Percentiles rank a stretch among this genome's conserved stretches.
Conservation (phyloP, 2,113 vertebrate genomes). For the Paracanthobrama guichenoti region DNA sequence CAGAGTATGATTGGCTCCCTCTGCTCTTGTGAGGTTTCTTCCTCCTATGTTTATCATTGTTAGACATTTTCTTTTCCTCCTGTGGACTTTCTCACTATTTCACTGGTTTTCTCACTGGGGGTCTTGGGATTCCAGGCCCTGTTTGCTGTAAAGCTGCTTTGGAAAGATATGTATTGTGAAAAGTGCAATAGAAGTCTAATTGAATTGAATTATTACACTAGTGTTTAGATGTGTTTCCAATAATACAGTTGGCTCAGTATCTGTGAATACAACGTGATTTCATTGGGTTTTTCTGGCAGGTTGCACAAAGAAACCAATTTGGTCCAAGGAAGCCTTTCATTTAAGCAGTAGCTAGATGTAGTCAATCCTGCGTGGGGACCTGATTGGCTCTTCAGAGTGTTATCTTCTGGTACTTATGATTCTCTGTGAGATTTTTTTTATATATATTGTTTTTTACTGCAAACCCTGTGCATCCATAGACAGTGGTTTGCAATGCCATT, state of each 20-base stretch:
- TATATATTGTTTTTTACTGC: background rate
- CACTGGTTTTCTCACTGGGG: background rate
- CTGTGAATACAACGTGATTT: constrained; percentile 8
- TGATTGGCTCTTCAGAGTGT: constrained; percentile 5
- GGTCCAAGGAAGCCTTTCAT: constrained; percentile 6
- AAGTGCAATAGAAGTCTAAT: background rate
- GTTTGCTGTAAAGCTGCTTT: background rate
- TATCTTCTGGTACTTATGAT: constrained; percentile 7
- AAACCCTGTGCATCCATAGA: background rate
- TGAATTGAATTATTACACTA: constrained; percentile 4
- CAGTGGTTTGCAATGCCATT: background rate
- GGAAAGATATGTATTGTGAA: background rate
- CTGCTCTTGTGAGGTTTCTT: background rate
- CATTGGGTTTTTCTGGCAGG: constrained; percentile 1
- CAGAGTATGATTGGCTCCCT: background rate
- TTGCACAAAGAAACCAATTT: constrained; percentile 26
- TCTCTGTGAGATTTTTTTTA: background rate
- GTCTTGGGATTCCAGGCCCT: background rate
- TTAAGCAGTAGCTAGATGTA: constrained; percentile 15
- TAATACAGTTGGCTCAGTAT: background rate
- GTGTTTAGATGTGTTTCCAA: constrained; percentile 7
- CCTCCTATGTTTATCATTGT: background rate
- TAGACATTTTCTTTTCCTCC: background rate
- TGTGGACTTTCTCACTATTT: background rate
- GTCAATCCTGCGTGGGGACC: background rate